Base-by-base conservation (phyloP, 2,113 vertebrate species). In the Dendrocopos noguchii region DNA sequence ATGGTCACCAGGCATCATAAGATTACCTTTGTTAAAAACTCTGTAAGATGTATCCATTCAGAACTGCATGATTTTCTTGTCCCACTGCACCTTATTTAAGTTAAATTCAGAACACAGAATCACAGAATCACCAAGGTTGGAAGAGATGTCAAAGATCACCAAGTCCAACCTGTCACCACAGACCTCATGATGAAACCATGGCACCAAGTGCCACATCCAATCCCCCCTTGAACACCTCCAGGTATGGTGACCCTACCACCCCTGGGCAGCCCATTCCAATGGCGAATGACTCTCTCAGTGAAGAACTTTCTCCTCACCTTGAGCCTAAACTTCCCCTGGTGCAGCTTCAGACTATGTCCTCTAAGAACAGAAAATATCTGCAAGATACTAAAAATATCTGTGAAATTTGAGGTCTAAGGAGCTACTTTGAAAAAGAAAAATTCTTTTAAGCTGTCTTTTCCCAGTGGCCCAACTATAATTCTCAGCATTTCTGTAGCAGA, bases 41-140 rank as follows among this genome's bases (percentile, higher is more conserved):
- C 21, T 42, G 22, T 50, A 59, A 89, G 36, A 29, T 63, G 17
- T 27, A 79, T 63, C 25, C 84, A 64, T n/a, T 64, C 67, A 39
- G 81, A 88, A 88, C 2, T 17, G 20, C 24, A 21, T 10, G 6
- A 20, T 80, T 94, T 68, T 68, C 29, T 55, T 63, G 76, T 84
- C 50, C 16, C 25, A 70, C 15, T 80, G 59, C 29, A 91, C 27
- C 25, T 73, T 72, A 92, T 71, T 89, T 89, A 90, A 28, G 63
- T 73, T 47, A 61, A 79, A 79, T 80, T 93, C 44, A 81, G 75
- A 93, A 57, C 33, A 91, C 36, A 78, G 85, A 94, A 84, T 39
- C 10, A 39, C 39, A 39, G 39, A 39, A 39, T 39, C 39, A 39
- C 39, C 39, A 39, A 39, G 39, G 39, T 39, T 39, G 39, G 39